phyloP scores from a whole-genome alignment of 2,113 vertebrate species.

The Pteronura brasiliensis region DNA sequence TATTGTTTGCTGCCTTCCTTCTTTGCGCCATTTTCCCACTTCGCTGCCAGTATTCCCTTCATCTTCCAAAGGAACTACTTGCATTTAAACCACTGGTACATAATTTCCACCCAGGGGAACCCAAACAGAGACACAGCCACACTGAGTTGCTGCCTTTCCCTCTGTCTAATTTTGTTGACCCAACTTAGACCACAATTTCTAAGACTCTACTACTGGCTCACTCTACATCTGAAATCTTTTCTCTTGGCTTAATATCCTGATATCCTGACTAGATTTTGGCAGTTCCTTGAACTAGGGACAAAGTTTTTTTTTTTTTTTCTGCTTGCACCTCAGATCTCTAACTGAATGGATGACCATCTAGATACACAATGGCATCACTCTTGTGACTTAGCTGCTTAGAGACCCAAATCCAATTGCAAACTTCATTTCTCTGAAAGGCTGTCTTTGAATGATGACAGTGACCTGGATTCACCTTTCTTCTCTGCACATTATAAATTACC shows the following conservation, averaged over 20 bases:
- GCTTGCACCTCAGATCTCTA: not conserved
- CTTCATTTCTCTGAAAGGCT: not conserved
- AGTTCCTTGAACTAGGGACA: not conserved
- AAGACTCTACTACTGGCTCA: not conserved
- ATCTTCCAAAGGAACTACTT: not conserved
- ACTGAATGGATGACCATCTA: not conserved
- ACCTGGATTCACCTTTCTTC: not conserved
- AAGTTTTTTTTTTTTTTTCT: not conserved
- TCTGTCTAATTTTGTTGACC: not conserved
- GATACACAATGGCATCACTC: not conserved
- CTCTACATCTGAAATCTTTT: not conserved
- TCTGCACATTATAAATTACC: not conserved
- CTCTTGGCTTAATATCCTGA: not conserved
- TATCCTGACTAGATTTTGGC: not conserved
- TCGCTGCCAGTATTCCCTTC: not conserved
- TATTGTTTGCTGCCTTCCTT: not conserved
- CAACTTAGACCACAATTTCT: not conserved
- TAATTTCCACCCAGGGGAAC: not conserved
- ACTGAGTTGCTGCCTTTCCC: not conserved
- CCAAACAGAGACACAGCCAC: not conserved
- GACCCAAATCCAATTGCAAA: not conserved
- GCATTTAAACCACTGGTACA: not conserved
- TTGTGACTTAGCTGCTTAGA: not conserved
- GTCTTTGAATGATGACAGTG: not conserved
- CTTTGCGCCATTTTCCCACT: not conserved